Evolutionary conservation across 2,113 vertebrate genomes (phyloP).

Genomic region (Campylomormyrus tamandua): DNA sequence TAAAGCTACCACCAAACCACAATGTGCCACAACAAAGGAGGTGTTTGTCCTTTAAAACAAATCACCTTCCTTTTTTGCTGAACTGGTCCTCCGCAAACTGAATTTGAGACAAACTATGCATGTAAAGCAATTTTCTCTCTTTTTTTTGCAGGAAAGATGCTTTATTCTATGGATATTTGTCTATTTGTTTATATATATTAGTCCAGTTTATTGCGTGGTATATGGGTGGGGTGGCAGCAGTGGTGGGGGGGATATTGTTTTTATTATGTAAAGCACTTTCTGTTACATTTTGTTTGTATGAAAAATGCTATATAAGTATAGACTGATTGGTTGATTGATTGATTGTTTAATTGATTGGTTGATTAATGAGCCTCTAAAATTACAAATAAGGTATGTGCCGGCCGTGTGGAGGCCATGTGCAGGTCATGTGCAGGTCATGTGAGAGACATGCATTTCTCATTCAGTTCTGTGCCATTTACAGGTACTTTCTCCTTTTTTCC

Average conservation of each 20-base stretch:
- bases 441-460: background rate
- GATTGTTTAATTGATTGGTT: background rate
- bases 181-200: background rate
- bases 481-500: background rate
- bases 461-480: background rate
- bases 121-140: background rate
- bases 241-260: background rate
- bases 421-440: background rate
- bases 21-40: background rate
- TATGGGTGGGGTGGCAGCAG: background rate
- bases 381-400: background rate
- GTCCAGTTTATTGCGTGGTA: background rate
- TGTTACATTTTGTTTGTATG: background rate
- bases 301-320: background rate
- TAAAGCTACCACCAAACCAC: background rate
- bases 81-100: background rate
- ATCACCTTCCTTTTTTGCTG: background rate
- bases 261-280: background rate
- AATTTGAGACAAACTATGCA: background rate
- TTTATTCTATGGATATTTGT: background rate
- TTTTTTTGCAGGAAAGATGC: background rate
- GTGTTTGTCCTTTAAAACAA: background rate
- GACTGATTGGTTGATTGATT: background rate
- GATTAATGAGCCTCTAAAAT: background rate
- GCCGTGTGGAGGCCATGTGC: background rate